Evolutionary conservation across 2,797 vertebrate genomes (phyloP).

Genomic region (Urocyon cinereoargenteus): DNA sequence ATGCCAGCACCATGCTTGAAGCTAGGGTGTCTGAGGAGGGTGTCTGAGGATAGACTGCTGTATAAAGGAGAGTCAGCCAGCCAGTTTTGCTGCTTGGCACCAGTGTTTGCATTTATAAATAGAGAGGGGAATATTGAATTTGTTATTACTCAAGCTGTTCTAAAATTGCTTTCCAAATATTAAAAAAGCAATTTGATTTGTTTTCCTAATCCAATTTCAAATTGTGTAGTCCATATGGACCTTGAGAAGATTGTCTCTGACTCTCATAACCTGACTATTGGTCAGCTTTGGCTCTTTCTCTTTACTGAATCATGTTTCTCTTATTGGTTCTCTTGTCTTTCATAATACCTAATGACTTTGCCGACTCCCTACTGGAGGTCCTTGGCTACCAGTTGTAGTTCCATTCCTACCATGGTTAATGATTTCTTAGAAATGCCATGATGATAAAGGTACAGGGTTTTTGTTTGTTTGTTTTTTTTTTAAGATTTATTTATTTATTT

Average conservation of each 20-base stretch:
- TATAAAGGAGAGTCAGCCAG: not conserved
- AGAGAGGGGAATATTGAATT: not conserved
- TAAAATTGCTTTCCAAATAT: conserved; percentile 42
- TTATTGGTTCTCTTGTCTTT: not conserved
- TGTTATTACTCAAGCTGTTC: conserved; percentile 31
- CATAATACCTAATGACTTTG: not conserved
- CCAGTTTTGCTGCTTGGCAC: not conserved
- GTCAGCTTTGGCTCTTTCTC: not conserved
- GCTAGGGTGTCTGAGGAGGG: not conserved
- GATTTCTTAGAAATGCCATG: conserved; percentile 25
- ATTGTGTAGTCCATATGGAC: not conserved
- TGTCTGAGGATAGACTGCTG: not conserved
- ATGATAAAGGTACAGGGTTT: not conserved
- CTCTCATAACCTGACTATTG: not conserved
- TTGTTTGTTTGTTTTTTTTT: not conserved
- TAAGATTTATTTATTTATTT: not conserved
- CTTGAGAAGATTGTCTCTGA: not conserved
- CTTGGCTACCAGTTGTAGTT: not conserved
- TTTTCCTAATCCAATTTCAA: conserved; percentile 27
- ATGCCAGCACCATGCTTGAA: not conserved
- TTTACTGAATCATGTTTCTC: conserved; percentile 30
- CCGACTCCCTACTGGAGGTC: not conserved
- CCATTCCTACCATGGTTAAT: not conserved
- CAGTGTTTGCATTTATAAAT: conserved; percentile 41
- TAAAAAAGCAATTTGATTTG: conserved; percentile 39